These are phyloP conservation scores for Diadophis punctatus DNA, from an alignment of 2,113 vertebrate species.

Conservation along the genomic window DNA sequence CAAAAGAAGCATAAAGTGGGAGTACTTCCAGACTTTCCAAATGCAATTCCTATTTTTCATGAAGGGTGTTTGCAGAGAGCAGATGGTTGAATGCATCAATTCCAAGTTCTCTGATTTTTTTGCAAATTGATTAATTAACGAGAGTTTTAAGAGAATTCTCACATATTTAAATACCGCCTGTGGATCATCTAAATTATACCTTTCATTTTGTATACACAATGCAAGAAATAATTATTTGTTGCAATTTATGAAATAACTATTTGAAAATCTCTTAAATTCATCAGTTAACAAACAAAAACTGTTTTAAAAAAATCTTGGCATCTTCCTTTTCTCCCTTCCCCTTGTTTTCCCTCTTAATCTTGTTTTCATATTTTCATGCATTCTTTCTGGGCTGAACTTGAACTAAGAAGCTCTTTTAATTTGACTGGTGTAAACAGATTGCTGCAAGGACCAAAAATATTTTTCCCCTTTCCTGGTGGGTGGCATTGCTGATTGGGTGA, in stretches of 20 bases:
- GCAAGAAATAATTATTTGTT: neutral
- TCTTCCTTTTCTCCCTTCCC: constrained; percentile 19
- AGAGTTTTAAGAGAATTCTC: constrained; percentile 11
- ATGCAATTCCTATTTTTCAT: neutral
- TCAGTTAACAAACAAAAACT: constrained; percentile 43
- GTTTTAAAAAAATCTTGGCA: constrained; percentile 46
- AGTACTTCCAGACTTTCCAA: neutral
- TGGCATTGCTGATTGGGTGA: constrained; percentile 13
- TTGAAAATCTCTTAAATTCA: constrained; percentile 11
- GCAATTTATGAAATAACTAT: constrained; percentile 15
- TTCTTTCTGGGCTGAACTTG: constrained; percentile 52
- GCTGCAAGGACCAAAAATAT: constrained; percentile 27
- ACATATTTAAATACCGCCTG: neutral
- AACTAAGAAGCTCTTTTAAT: constrained; percentile 41
- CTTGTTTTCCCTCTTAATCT: constrained; percentile 24
- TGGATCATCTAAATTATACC: neutral
- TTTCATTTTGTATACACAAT: neutral
- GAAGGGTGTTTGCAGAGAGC: neutral
- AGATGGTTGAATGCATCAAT: neutral
- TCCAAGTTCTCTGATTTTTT: neutral
- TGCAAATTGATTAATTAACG: neutral
- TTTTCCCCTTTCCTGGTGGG: constrained; percentile 27
- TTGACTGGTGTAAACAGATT: constrained; percentile 44
- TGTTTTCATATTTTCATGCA: constrained; percentile 55
- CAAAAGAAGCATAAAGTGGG: neutral